These are phyloP conservation scores for Saccostrea glomerata DNA, from an alignment of 1,140 invertebrate species.

Conservation along the genomic window DNA sequence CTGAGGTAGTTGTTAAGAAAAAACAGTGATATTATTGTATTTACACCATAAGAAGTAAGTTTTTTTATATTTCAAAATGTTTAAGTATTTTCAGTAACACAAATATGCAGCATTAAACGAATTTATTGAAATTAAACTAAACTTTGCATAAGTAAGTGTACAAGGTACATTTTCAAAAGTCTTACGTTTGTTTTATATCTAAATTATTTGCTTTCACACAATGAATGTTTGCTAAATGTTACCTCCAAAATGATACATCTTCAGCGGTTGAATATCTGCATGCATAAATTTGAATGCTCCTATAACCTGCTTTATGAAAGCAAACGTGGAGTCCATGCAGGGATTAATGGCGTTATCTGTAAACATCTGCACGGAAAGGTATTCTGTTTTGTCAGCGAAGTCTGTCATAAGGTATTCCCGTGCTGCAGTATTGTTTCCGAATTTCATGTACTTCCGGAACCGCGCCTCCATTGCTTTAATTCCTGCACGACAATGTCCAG, in stretches of 20 bases:
- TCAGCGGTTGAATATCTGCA: slow-evolving; percentile 66
- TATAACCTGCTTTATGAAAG: slow-evolving; percentile 68
- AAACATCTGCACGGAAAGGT: slow-evolving; percentile 73
- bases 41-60: too few relatives aligned
- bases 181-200: too few relatives aligned
- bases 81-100: too few relatives aligned
- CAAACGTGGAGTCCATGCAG: slow-evolving; percentile 71
- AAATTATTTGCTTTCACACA: too few relatives aligned
- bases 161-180: neutral
- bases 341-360: slow-evolving; percentile 76
- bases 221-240: slow-evolving; percentile 12
- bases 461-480: slow-evolving; percentile 72
- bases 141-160: neutral
- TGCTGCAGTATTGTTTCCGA: slow-evolving; percentile 57
- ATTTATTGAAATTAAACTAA: too few relatives aligned
- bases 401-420: slow-evolving; percentile 68
- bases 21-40: too few relatives aligned
- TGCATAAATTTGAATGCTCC: slow-evolving; percentile 61
- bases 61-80: too few relatives aligned
- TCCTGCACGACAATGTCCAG: slow-evolving; percentile 73
- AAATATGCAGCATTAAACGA: too few relatives aligned
- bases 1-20: too few relatives aligned
- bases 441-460: slow-evolving; percentile 48
- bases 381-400: slow-evolving; percentile 67
- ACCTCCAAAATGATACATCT: slow-evolving; percentile 72